A percentile compares a stretch with the other conserved stretches of the same genome.
phyloP scores from a whole-genome alignment of 2,888 invertebrate genomes.

The Brachynemurus nebulosus region DNA sequence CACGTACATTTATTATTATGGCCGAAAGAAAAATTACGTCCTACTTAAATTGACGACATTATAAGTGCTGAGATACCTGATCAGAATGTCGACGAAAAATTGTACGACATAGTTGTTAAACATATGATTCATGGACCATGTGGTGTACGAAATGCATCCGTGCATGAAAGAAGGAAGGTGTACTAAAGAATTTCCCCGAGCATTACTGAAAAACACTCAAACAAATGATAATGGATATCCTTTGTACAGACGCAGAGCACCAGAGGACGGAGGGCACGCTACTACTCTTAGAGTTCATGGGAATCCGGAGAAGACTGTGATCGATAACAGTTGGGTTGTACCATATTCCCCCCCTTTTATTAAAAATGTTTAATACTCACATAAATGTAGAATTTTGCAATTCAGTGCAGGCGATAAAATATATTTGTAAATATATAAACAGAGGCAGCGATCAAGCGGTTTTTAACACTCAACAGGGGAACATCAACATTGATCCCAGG shows the following conservation, averaged over 20 bases:
- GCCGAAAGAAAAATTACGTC: constrained; percentile 21
- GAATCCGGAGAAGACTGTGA: constrained; percentile 5
- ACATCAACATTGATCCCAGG: constrained; percentile 15
- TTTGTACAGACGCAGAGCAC: constrained; percentile 5
- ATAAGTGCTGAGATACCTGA: constrained; percentile 26
- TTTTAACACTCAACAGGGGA: constrained; percentile 17
- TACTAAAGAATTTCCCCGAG: constrained; percentile 12
- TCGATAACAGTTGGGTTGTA: constrained; percentile 20
- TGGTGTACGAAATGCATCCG: constrained; percentile 16
- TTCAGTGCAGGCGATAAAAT: constrained; percentile 10
- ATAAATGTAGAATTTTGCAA: constrained; percentile 15
- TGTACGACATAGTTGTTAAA: constrained; percentile 17
- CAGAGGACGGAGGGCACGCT: constrained; percentile 1
- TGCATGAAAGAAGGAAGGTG: constrained; percentile 19
- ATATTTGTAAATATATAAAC: constrained; percentile 20
- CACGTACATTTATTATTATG: constrained; percentile 24
- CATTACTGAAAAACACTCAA: constrained; percentile 6
- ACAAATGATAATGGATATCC: constrained; percentile 4
- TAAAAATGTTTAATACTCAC: constrained; percentile 17
- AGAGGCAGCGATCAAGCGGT: constrained; percentile 20
- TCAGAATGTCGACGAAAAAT: constrained; percentile 15
- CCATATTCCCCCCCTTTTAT: constrained; percentile 19
- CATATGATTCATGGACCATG: constrained; percentile 25
- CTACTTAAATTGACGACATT: constrained; percentile 25
- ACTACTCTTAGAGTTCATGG: neutral